Evolutionary conservation across 2,113 vertebrate species (phyloP).

Genomic region (Platysteira castanea): DNA sequence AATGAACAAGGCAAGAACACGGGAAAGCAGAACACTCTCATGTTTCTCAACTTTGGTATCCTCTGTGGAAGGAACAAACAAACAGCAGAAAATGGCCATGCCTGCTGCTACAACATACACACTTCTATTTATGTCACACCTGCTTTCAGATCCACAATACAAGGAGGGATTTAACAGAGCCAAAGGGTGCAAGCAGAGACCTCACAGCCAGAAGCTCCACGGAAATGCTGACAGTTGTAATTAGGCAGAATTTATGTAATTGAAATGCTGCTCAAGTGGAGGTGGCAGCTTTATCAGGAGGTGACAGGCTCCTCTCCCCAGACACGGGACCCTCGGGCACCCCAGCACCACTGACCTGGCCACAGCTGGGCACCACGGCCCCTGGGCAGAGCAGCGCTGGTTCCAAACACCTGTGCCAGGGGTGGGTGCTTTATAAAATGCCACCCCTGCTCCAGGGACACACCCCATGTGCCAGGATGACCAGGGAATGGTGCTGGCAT

Average conservation of each 20-base stretch:
- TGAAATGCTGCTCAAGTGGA: not conserved
- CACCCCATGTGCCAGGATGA: not conserved
- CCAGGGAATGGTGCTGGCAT: fast-evolving
- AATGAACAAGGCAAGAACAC: constrained; percentile 35
- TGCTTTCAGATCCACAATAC: not conserved
- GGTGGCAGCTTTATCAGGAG: not conserved
- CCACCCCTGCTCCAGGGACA: not conserved
- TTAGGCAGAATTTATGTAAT: not conserved
- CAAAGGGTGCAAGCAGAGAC: not conserved
- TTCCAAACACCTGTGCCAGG: not conserved
- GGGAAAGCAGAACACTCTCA: not conserved
- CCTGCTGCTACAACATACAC: not conserved
- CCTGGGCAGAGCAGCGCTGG: not conserved
- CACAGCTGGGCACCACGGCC: fast-evolving
- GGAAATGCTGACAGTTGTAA: not conserved
- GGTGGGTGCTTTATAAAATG: not conserved
- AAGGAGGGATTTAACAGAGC: not conserved
- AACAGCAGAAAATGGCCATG: not conserved
- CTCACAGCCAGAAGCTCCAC: not conserved
- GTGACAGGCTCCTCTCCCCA: not conserved
- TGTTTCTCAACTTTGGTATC: not conserved
- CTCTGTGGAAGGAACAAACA: not conserved
- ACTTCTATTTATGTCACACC: not conserved
- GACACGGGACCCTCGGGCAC: fast-evolving
- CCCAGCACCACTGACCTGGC: not conserved